Evolutionary conservation across 2,888 invertebrate species (phyloP), one percentile per base, ranked within the genome.

Genomic region (Phorcus lineatus): DNA sequence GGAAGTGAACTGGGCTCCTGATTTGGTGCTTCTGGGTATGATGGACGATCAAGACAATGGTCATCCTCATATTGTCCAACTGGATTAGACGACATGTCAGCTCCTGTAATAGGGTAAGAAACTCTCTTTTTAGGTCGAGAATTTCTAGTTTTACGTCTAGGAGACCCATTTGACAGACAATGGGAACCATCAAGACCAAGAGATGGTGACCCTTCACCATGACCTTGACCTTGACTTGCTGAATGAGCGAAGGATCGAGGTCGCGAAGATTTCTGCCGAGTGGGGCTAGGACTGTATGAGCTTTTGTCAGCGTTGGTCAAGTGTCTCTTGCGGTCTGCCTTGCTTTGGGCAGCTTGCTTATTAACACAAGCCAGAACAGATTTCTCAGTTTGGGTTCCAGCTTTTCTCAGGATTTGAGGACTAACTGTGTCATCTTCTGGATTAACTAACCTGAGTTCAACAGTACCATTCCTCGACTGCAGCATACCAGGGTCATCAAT

Each of bases 221-320:
- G 31, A 70, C 70, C 28, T 31, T 28, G 31, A 70, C 70, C 28
- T 31, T 13, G 31, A 2, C 70, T 17, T 76, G 76, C 17, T 16
- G 55, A 28, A 22, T 76, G 54, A 36, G n/a, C 55, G 17, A 55
- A 54, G 11, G 76, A 76, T 53, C 53, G 53, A 54, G 76, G 76
- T 55, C 76, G 53, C 7, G 76, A 76, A 3, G 79, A 57, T 54
- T 79, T 79, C 28, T 74, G 74, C 22, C 74, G 53, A 16, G 79
- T 79, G 6, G 79, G 79, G 53, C 79, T 79, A 3, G 79, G 79
- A 74, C 74, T 79, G n/a, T 79, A 57, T 19, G 55, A 54, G 22
- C 57, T 79, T 74, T 74, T 79, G 47, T 79, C 79, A 22, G 74
- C 54, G 40, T 52, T 74, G 54, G 74, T 79, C 40, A 79, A 74